These are phyloP conservation scores for Drosophila watanabei DNA, from an alignment of 1,140 invertebrate species.

Conservation along the genomic window DNA sequence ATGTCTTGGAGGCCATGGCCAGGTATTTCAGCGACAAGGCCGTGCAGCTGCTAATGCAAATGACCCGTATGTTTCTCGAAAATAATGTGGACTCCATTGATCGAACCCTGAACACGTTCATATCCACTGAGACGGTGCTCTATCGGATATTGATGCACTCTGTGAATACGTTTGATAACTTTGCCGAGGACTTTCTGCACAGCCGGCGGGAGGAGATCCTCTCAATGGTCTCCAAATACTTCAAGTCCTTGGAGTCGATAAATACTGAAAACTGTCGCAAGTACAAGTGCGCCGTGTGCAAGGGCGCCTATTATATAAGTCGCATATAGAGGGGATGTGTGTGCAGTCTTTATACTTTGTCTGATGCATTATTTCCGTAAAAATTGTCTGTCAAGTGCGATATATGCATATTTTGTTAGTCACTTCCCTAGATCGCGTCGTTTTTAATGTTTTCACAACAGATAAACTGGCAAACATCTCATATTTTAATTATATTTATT, in stretches of 20 bases:
- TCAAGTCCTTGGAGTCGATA: slow-evolving; percentile 46
- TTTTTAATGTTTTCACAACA: background rate
- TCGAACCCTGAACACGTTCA: slow-evolving; percentile 62
- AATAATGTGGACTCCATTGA: slow-evolving; percentile 66
- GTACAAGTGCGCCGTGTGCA: slow-evolving; percentile 57
- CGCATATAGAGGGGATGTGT: slow-evolving; percentile 27
- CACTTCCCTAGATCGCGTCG: background rate
- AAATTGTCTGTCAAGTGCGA: background rate
- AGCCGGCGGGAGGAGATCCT: slow-evolving; percentile 59
- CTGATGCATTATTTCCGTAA: background rate
- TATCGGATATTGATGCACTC: slow-evolving; percentile 69
- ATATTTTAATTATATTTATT: slow-evolving; percentile 2
- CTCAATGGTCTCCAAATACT: slow-evolving; percentile 52
- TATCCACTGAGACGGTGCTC: slow-evolving; percentile 72
- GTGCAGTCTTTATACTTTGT: background rate
- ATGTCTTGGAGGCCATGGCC: slow-evolving; percentile 59
- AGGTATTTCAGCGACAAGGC: slow-evolving; percentile 59
- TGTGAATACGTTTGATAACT: slow-evolving; percentile 62
- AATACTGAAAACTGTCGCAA: slow-evolving; percentile 23
- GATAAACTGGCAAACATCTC: background rate
- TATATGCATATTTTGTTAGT: background rate
- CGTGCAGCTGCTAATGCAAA: slow-evolving; percentile 57
- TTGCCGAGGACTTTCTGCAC: slow-evolving; percentile 55
- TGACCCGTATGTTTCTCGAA: slow-evolving; percentile 69
- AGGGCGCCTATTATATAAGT: slow-evolving; percentile 65